phyloP scores from a whole-genome alignment of 2,888 invertebrate species.

The Cepaea hortensis region DNA sequence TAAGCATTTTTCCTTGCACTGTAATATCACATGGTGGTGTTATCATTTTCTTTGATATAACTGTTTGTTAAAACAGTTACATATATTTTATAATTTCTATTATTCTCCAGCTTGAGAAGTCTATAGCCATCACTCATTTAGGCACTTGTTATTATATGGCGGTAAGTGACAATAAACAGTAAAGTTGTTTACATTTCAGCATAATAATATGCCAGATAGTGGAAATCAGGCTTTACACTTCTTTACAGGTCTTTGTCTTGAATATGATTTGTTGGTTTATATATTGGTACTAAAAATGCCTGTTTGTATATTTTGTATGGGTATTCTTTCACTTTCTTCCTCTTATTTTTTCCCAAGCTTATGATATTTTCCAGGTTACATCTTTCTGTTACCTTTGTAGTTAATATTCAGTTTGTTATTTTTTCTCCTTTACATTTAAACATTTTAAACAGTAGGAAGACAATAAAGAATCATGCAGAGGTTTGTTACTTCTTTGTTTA shows the following conservation, averaged over 20 bases:
- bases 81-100: not conserved
- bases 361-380: not conserved
- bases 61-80: too few species aligned
- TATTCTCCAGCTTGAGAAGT: constrained; percentile 71
- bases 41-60: too few species aligned
- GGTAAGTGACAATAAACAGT: constrained; percentile 63
- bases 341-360: too few species aligned
- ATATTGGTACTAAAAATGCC: too few species aligned
- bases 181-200: not conserved
- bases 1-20: too few species aligned
- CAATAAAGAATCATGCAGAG: too few species aligned
- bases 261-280: too few species aligned
- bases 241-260: too few species aligned
- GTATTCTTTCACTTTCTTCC: not conserved
- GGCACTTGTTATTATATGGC: constrained; percentile 78
- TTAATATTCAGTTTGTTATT: not conserved
- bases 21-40: too few species aligned
- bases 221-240: not conserved
- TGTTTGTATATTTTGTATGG: not conserved
- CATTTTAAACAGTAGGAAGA: not conserved
- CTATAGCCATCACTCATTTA: constrained; percentile 76
- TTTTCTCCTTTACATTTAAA: not conserved
- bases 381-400: not conserved
- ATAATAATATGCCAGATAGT: not conserved
- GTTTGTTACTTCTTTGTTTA: too few species aligned